A percentile compares a stretch with the other conserved stretches of the same genome.
Evolutionary conservation across 2,113 vertebrate genomes (phyloP).

Genomic region (Scophthalmus maximus): DNA sequence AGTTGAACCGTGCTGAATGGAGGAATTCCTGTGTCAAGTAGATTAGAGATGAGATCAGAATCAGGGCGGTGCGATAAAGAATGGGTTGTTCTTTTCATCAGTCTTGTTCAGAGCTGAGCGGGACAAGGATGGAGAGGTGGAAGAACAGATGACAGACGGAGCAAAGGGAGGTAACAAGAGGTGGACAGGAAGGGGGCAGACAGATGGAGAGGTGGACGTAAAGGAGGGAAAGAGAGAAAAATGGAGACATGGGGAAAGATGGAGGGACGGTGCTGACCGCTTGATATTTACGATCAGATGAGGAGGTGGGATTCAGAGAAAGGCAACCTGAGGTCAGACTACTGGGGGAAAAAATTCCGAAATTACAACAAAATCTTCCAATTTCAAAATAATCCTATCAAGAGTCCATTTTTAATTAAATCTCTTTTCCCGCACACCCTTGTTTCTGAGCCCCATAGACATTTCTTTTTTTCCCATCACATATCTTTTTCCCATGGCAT

Average conservation of each 20-base stretch:
- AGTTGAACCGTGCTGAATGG: slow-evolving; percentile 34
- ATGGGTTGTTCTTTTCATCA: slow-evolving; percentile 55
- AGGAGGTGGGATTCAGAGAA: slow-evolving; percentile 27
- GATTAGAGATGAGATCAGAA: slow-evolving; percentile 68
- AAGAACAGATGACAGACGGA: slow-evolving; percentile 14
- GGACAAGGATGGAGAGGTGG: slow-evolving; percentile 26
- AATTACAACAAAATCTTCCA: slow-evolving; percentile 43
- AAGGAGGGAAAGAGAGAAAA: slow-evolving; percentile 1
- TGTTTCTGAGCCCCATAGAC: slow-evolving; percentile 46
- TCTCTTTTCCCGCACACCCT: slow-evolving; percentile 39
- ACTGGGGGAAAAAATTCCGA: neutral
- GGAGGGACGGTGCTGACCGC: slow-evolving; percentile 4
- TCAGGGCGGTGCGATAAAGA: slow-evolving; percentile 52
- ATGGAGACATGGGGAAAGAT: slow-evolving; percentile 17
- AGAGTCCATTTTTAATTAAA: slow-evolving; percentile 69
- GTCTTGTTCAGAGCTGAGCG: slow-evolving; percentile 44
- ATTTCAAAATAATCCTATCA: slow-evolving; percentile 64
- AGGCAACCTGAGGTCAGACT: slow-evolving; percentile 51
- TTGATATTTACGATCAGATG: slow-evolving; percentile 43
- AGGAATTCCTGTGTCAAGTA: slow-evolving; percentile 31
- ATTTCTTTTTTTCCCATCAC: slow-evolving; percentile 63
- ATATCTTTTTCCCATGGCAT: slow-evolving; percentile 63
- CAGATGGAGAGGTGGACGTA: slow-evolving; percentile 26
- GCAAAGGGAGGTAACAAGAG: slow-evolving; percentile 10
- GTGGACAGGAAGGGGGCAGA: slow-evolving; percentile 9